Evolutionary conservation across 2,113 vertebrate genomes (phyloP).

Genomic region (Butastur rufipennis): DNA sequence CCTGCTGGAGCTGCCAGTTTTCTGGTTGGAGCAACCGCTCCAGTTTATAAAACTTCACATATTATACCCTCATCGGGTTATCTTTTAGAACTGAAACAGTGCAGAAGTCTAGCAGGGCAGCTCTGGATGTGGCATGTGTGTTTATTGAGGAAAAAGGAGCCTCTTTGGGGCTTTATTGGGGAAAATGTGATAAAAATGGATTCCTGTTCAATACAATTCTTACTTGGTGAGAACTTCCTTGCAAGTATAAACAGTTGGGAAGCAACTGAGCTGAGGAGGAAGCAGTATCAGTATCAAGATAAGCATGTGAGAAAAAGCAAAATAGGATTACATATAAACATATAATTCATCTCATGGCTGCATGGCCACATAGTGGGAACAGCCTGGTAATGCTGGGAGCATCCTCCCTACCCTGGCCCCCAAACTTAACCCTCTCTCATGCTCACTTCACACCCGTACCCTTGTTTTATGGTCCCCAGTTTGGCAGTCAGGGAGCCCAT

Average conservation of each 20-base stretch:
- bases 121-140: neutral
- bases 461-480: neutral
- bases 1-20: neutral
- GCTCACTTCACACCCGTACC: fast-evolving
- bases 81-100: neutral
- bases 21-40: neutral
- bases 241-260: neutral
- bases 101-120: neutral
- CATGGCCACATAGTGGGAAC: neutral
- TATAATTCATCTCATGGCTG: neutral
- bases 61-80: neutral
- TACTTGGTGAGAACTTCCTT: neutral
- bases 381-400: neutral
- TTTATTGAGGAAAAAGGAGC: neutral
- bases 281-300: neutral
- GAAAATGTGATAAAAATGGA: neutral
- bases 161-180: neutral
- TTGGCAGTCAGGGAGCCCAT: neutral
- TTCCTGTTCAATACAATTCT: neutral
- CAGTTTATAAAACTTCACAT: neutral
- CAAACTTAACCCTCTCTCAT: neutral
- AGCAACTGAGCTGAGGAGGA: neutral
- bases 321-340: neutral
- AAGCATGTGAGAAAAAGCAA: neutral
- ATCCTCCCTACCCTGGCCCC: neutral